phyloP scores from a whole-genome alignment of 1,140 invertebrate species.

The Grapholita molesta region DNA sequence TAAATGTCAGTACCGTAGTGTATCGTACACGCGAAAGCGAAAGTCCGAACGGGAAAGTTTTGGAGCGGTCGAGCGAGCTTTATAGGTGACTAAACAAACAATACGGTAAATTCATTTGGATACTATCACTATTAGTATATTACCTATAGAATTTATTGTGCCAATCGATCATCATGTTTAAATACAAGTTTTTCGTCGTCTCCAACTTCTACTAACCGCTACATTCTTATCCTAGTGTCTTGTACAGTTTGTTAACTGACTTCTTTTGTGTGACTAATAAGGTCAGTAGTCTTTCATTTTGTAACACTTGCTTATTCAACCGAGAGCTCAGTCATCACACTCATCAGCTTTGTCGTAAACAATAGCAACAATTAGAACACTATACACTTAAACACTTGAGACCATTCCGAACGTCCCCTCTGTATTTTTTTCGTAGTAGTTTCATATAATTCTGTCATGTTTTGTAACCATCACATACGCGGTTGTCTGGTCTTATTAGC shows the following conservation, averaged over 20 bases:
- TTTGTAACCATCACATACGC: not conserved
- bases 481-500: not conserved
- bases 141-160: too few species aligned
- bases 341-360: not conserved
- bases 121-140: too few species aligned
- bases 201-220: too few species aligned
- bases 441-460: not conserved
- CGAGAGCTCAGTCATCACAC: not conserved
- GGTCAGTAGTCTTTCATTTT: conserved; percentile 10
- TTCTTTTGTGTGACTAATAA: conserved; percentile 2
- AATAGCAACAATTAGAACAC: conserved; percentile 6
- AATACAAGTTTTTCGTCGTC: too few species aligned
- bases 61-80: conserved; percentile 12
- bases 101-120: not conserved
- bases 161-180: too few species aligned
- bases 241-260: not conserved
- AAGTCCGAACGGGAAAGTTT: conserved; percentile 13
- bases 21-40: conserved; percentile 4
- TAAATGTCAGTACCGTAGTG: not conserved
- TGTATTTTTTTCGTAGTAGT: not conserved
- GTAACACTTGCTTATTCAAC: conserved; percentile 9
- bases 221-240: not conserved
- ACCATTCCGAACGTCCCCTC: not conserved
- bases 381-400: not conserved
- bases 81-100: not conserved